Evolutionary conservation across 2,113 vertebrate genomes (phyloP).

Genomic region (Hypocryptadius cinnamomeus): DNA sequence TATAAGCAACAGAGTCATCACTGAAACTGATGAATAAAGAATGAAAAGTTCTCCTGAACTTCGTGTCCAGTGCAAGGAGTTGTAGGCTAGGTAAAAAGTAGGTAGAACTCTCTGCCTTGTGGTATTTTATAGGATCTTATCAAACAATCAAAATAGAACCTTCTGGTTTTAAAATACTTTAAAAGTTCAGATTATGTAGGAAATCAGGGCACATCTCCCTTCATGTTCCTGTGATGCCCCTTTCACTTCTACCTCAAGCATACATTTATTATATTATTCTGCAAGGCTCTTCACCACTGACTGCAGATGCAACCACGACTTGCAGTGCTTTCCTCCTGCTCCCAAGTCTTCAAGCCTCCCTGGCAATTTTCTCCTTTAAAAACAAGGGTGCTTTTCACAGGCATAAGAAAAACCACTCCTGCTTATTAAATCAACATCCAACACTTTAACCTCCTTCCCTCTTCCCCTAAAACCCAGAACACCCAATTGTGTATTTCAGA

Average conservation of each 20-base stretch:
- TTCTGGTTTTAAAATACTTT: not conserved
- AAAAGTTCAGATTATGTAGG: not conserved
- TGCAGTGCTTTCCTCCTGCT: not conserved
- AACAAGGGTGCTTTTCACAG: not conserved
- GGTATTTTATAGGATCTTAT: not conserved
- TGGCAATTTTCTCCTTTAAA: not conserved
- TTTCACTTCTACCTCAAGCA: not conserved
- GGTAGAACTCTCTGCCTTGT: not conserved
- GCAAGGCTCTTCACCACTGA: not conserved
- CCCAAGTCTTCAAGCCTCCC: not conserved
- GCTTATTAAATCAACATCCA: not conserved
- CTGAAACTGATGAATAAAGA: not conserved
- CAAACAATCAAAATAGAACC: not conserved
- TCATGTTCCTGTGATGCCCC: not conserved
- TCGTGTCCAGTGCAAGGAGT: not conserved
- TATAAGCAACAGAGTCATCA: not conserved
- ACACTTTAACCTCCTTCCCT: not conserved
- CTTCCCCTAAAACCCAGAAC: not conserved
- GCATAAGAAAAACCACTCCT: not conserved
- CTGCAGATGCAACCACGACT: not conserved
- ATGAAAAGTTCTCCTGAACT: not conserved
- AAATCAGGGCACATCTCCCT: not conserved
- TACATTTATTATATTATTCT: not conserved
- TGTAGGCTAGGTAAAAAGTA: not conserved
- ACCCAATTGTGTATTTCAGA: not conserved